Base-by-base conservation (phyloP, 2,113 vertebrate genomes). In the Dicerorhinus sumatrensis region DNA sequence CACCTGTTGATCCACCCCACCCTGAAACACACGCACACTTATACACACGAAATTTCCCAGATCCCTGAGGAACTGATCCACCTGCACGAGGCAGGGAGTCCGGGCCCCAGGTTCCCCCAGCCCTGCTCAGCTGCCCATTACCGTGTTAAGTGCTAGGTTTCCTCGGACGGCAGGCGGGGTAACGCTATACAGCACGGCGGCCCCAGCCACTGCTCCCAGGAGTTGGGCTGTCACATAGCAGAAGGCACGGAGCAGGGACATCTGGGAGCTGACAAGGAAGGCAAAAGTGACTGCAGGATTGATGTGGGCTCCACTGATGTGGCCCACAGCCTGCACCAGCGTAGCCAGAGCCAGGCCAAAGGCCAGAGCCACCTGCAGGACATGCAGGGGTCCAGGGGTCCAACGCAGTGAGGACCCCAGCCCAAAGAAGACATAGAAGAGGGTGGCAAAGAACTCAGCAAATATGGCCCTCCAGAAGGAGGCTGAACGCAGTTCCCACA, bases 401-500 rank as follows among this genome's bases (percentile, higher is more conserved):
- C 99, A 99, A 93, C 99, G 99, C 90, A 99, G 98, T 14, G 99
- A 99, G 6, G 99, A 99, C 25, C 99, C 99, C 98, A 99, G 98
- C 95, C 99, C 99, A 17, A 99, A 99, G 97, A 99, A 99, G 81
- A 99, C 99, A 20, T 99, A 99, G 98, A 99, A 99, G 98, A 99
- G 99, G 98, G 99, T 99, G 98, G 99, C 99, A 94, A 99, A 99
- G 98, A 99, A 99, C 98, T 99, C 99, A 9, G 99, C 99, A 48
- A 99, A 99, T 96, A 99, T 98, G 25, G 99, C 99, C 99, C 99
- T 99, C 99, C 99, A 99, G 97, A 99, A 99, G 98, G 99, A 99
- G 99, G 99, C 99, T 48, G 99, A 99, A 62, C 99, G 99, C 97
- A 99, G 99, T 98, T 99, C 99, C 99, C 99, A 99, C 99, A 99